Conservation (phyloP, 92 coral and sea anemone genomes). For the Muricea muricata region DNA sequence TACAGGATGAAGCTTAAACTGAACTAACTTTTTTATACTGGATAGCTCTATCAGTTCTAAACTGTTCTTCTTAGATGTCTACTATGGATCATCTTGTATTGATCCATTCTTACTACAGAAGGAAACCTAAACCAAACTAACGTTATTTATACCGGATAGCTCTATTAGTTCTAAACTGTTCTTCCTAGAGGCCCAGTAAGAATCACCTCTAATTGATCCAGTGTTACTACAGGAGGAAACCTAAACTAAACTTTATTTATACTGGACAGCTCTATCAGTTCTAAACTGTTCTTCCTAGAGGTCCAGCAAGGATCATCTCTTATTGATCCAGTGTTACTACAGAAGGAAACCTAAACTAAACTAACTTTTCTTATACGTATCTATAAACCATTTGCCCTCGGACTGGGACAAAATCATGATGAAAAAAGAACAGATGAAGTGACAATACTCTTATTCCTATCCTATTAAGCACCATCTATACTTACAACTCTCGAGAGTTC, state of each 20-base stretch:
- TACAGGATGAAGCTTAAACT: conserved; percentile 18
- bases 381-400: no score
- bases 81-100: neutral
- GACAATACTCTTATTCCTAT: no score
- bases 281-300: neutral
- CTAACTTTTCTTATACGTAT: neutral
- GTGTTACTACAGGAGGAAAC: neutral
- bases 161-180: neutral
- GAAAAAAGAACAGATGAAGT: no score
- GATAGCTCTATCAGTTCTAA: conserved; percentile 16
- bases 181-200: conserved; percentile 8
- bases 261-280: neutral
- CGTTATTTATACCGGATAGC: neutral
- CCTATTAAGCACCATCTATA: neutral
- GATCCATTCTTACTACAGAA: conserved; percentile 9
- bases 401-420: no score
- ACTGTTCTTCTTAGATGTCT: conserved; percentile 11
- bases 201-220: neutral
- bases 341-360: neutral
- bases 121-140: conserved; percentile 13
- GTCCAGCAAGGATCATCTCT: neutral
- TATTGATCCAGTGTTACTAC: neutral
- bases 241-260: neutral
- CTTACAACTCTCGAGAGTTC: conserved; percentile 80
- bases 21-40: conserved; percentile 8